A percentile compares a stretch with the other conserved stretches of the same genome.
Conservation (phyloP, 2,888 invertebrate species). For the Phengaris arion region DNA sequence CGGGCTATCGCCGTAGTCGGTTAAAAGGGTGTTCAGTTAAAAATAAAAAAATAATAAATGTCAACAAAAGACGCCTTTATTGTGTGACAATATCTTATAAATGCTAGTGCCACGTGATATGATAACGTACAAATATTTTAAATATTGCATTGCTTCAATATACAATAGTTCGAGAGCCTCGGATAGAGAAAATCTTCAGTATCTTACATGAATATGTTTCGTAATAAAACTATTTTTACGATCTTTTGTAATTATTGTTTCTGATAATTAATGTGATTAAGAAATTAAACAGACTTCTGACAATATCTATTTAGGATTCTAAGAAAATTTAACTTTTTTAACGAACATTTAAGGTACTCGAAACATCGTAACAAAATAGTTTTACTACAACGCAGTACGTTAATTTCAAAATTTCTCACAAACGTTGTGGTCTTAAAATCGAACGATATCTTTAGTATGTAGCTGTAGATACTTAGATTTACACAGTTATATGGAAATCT, state of each 20-base stretch:
- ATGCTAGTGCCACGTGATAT: conserved; percentile 63
- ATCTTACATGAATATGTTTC: background rate
- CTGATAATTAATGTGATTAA: background rate
- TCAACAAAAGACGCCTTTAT: conserved; percentile 55
- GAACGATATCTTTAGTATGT: conserved; percentile 29
- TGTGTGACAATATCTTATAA: conserved; percentile 57
- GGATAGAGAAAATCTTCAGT: conserved; percentile 12
- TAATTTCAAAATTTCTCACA: background rate
- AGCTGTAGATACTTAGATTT: conserved; percentile 30
- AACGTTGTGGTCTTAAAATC: conserved; percentile 12
- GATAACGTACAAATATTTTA: conserved; percentile 45
- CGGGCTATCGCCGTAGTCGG: no score
- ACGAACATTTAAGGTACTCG: background rate
- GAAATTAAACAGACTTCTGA: background rate
- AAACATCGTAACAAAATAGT: background rate
- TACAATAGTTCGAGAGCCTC: conserved; percentile 33
- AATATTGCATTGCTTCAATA: conserved; percentile 45
- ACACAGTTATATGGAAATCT: conserved; percentile 12
- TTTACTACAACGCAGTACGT: background rate
- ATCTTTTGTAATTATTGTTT: background rate
- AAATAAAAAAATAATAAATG: conserved; percentile 43
- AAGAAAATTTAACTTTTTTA: background rate
- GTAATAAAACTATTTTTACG: conserved; percentile 5
- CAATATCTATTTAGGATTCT: background rate
- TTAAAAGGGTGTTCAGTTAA: background rate